phyloP scores from a whole-genome alignment of 1,140 invertebrate species.

The Archegozetes longisetosus region DNA sequence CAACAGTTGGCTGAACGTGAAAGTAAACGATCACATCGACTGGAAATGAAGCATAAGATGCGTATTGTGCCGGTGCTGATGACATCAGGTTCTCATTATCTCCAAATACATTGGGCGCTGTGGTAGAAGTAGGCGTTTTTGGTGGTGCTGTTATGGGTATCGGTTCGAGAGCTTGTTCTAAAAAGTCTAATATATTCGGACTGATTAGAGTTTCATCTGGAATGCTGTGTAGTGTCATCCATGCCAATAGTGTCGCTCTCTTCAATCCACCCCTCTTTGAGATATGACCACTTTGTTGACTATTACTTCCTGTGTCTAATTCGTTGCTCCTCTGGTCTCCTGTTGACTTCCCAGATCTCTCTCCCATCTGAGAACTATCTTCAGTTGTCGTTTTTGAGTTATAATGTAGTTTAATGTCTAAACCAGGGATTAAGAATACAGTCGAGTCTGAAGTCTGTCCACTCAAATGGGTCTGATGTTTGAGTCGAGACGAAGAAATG shows the following conservation, averaged over 20 bases:
- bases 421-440: constrained; percentile 81
- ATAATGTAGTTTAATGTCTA: constrained; percentile 80
- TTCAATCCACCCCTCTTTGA: constrained; percentile 46
- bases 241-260: constrained; percentile 81
- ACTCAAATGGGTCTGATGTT: constrained; percentile 29
- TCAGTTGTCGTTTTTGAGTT: constrained; percentile 24
- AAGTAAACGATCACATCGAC: constrained; percentile 98
- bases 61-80: constrained; percentile 26
- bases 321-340: not conserved
- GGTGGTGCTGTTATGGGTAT: constrained; percentile 46
- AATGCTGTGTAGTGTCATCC: constrained; percentile 86
- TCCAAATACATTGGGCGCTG: not conserved
- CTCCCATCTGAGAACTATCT: not conserved
- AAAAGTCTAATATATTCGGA: constrained; percentile 80
- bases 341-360: not conserved
- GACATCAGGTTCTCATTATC: not conserved
- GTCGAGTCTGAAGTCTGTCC: constrained; percentile 46
- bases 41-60: constrained; percentile 71
- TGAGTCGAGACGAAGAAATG: constrained; percentile 24
- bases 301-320: not conserved
- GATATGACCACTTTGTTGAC: no score
- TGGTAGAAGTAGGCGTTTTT: constrained; percentile 15
- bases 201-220: constrained; percentile 89
- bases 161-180: constrained; percentile 84
- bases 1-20: constrained; percentile 90